Base-by-base conservation (phyloP, 2,888 invertebrate species). In the Eledone cirrhosa region DNA sequence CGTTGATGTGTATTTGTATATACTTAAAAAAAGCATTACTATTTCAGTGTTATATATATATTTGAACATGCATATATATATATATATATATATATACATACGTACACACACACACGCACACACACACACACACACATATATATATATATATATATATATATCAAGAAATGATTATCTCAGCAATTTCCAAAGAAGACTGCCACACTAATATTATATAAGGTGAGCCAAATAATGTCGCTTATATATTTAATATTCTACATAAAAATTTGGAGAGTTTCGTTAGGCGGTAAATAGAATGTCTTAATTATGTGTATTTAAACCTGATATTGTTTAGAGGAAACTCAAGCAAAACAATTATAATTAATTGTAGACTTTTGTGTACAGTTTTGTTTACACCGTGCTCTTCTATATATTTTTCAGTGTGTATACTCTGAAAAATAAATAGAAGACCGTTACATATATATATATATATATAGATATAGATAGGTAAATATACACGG, bases 111-210 rank as follows among this genome's bases (percentile, higher is more conserved):
- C 5, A 53, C n/a, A 5, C n/a, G 5, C n/a, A 3, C n/a, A 53
- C 2, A 53, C n/a, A 53, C 5, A 53, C n/a, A 53, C n/a, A 53
- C n/a, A 53, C n/a, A 53, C n/a, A 53, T 53, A 53, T 4, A 53
- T 53, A 53, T 53, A 53, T 53, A 53, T 53, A 53, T 53, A n/a
- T 53, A n/a, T n/a, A 16, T 63, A 63, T 63, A 24, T 63, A 63
- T 63, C 22, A 22, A 63, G 22, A 16, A n/a, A 27, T 19, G 63
- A 11, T 11, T n/a, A 63, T 8, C 41, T 41, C 41, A 41, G 41
- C 41, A 41, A 41, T 41, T 41, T 41, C 41, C 41, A 41, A 11
- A 5, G 41, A 41, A 11, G 41, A 8, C 41, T 41, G 41, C 41
- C 11, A n/a, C n/a, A n/a, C n/a, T n/a, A n/a, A n/a, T n/a, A n/a